Evolutionary conservation across 2,888 invertebrate species (phyloP), one percentile per base, ranked within the genome.

Genomic region (Trypoxylon attenuatum): DNA sequence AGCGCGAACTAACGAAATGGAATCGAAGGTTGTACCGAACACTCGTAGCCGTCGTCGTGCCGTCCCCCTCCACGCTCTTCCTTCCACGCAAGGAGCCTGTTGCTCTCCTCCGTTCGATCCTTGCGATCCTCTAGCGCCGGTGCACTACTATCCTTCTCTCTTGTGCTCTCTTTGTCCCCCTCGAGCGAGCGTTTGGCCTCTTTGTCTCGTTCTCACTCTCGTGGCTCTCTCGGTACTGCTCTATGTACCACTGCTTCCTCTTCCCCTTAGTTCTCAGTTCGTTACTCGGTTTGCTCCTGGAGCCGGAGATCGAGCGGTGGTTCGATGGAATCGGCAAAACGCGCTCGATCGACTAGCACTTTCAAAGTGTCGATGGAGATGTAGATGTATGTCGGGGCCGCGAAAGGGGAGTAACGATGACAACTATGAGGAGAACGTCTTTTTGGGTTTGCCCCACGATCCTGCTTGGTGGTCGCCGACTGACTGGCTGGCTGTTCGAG

Each of bases 101-200:
- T 76, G 76, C 76, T 76, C 77, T 69, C 69, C 69, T 65, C 70
- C 67, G 59, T 41, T 66, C 75, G 71, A 66, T 75, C 71, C 65
- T 61, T 62, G 69, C 60, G 74, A 59, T 65, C 64, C 69, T 74
- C 71, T 49, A 53, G 55, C 46, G 47, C 60, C 51, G 58, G 52
- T 42, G 39, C 25, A n/a, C 38, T 49, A 23, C 54, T 46, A 21
- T 27, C 21, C 41, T 23, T 25, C 18, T 39, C 25, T 42, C 13
- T 23, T 42, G 22, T 42, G 15, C 27, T 23, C 23, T 43, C 39
- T 27, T 18, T 33, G 15, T 22, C 5, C 16, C 21, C 33, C 10
- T 33, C 16, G n/a, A n/a, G n/a, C n/a, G n/a, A n/a, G n/a, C n/a
- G n/a, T n/a, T n/a, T n/a, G n/a, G n/a, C n/a, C n/a, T n/a, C n/a